Base-by-base conservation (phyloP, 53 echinoderm and acorn worm species). In the Luidia sarsii region DNA sequence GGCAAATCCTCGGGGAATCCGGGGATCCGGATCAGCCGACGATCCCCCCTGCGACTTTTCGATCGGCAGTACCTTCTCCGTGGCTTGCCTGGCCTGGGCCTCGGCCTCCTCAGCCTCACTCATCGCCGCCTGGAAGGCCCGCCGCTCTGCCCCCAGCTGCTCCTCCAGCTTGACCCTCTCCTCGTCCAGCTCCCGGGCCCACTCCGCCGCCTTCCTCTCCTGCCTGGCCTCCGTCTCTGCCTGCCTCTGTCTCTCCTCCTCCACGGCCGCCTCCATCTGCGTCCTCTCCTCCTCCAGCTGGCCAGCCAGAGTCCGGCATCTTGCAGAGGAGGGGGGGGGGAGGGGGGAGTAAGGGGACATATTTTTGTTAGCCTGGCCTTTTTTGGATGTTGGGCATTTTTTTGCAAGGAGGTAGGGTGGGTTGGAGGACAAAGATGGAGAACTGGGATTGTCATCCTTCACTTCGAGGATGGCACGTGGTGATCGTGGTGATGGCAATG, bases 11-110 rank as follows among this genome's bases (percentile, higher is more conserved):
- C n/a, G n/a, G n/a, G n/a, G n/a, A n/a, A n/a, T n/a, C n/a, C n/a
- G n/a, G n/a, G n/a, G n/a, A n/a, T n/a, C n/a, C n/a, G n/a, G n/a
- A n/a, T n/a, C n/a, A n/a, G n/a, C n/a, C n/a, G n/a, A n/a, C n/a
- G n/a, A n/a, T n/a, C n/a, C n/a, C n/a, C n/a, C n/a, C n/a, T n/a
- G n/a, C n/a, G n/a, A n/a, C n/a, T n/a, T n/a, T n/a, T n/a, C n/a
- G n/a, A n/a, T n/a, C n/a, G n/a, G n/a, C n/a, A n/a, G 14, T 36
- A 87, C 92, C 86, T 82, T 86, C 67, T 71, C 86, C 54, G 89
- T 32, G 49, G 77, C 66, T 50, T 67, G 68, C 37, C 82, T 67
- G 37, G 83, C 52, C 53, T 74, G 48, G 2, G 15, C 61, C 55
- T 65, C 88, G 43, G 59, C 75, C 69, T 75, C 75, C 48, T 84